These are phyloP conservation scores for Erpornis zantholeuca DNA, from an alignment of 2,113 vertebrate species.

Conservation along the genomic window DNA sequence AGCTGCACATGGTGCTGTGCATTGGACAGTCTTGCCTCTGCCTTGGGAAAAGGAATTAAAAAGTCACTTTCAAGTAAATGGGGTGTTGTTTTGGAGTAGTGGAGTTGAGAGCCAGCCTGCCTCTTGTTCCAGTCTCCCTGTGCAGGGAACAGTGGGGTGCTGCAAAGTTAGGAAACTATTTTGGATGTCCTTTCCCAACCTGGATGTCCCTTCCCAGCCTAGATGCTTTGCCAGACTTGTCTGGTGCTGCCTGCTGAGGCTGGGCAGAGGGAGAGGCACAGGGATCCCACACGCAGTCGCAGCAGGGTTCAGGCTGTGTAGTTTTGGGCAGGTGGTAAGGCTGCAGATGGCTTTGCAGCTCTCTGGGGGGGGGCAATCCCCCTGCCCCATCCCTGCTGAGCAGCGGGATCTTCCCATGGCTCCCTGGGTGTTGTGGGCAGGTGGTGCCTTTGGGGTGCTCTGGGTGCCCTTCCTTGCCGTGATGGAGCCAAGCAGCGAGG, in stretches of 20 bases:
- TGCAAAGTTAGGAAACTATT: rapidly evolving
- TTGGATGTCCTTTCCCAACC: background rate
- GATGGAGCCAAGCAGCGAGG: rapidly evolving
- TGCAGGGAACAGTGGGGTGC: rapidly evolving
- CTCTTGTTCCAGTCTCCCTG: background rate
- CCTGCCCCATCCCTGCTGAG: background rate
- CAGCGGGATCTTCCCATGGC: background rate
- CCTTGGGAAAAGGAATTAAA: background rate
- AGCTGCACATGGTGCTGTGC: background rate
- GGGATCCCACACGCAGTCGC: background rate
- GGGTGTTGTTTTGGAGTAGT: background rate
- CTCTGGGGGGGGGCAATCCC: rapidly evolving
- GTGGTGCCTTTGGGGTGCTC: rapidly evolving
- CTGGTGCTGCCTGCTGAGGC: background rate
- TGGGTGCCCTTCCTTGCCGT: background rate
- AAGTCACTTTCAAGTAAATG: background rate
- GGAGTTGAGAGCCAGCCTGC: background rate
- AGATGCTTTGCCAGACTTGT: background rate
- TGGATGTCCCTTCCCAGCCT: background rate
- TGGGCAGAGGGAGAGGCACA: background rate
- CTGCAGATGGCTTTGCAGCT: background rate
- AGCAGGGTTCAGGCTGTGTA: background rate
- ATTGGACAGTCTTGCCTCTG: background rate
- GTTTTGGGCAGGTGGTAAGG: rapidly evolving
- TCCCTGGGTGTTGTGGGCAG: rapidly evolving